Evolutionary conservation across 2,888 invertebrate genomes (phyloP).

Genomic region (Rhingia rostrata): DNA sequence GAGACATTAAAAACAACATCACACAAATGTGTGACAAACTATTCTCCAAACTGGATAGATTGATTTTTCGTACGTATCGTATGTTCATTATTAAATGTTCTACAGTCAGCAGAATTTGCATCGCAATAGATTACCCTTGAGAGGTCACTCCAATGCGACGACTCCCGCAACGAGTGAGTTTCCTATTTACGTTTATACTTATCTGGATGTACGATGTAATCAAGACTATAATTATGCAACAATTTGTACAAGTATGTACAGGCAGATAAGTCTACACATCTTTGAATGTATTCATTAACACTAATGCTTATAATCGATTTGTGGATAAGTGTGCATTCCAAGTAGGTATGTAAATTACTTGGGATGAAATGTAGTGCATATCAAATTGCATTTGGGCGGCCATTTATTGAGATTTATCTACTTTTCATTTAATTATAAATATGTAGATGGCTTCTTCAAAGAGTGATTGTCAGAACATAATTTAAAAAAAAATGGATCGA

Average conservation of each 20-base stretch:
- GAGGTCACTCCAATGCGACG: constrained; percentile 50
- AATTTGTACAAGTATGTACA: constrained; percentile 34
- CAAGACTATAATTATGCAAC: constrained; percentile 55
- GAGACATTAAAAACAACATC: neutral
- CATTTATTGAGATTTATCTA: too few species aligned
- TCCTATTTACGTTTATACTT: constrained; percentile 49
- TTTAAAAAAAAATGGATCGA: too few species aligned
- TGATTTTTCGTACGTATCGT: constrained; percentile 19
- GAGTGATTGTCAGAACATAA: too few species aligned
- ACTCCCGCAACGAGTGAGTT: constrained; percentile 49
- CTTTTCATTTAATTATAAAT: too few species aligned
- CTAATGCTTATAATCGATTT: constrained; percentile 37
- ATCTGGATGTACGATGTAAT: constrained; percentile 54
- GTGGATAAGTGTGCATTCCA: constrained; percentile 3
- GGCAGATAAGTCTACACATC: neutral
- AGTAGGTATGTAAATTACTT: too few species aligned
- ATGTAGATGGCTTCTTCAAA: too few species aligned
- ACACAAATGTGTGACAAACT: constrained; percentile 3
- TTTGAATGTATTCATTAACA: constrained; percentile 33
- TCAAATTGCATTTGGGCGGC: too few species aligned
- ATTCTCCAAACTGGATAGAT: constrained; percentile 19
- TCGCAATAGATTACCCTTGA: constrained; percentile 67
- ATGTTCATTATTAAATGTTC: constrained; percentile 41
- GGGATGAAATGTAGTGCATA: too few species aligned
- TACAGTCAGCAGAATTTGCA: constrained; percentile 56